Evolutionary conservation across 2,113 vertebrate species (phyloP).

Genomic region (Zosterops japonicus): DNA sequence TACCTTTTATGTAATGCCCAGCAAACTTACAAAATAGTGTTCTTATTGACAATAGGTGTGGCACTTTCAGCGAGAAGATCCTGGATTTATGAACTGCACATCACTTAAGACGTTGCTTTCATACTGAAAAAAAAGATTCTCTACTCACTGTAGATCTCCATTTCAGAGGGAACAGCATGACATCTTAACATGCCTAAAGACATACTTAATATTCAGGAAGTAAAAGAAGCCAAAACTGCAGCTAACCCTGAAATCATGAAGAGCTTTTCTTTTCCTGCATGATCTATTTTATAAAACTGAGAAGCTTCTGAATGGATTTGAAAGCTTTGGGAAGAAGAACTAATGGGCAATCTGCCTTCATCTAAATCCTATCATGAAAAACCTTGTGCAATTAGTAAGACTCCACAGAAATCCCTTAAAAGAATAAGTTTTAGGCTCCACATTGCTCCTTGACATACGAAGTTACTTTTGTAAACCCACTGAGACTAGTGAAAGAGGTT

Average conservation of each 20-base stretch:
- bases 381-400: not conserved
- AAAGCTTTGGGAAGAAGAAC: not conserved
- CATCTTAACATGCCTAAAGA: not conserved
- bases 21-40: not conserved
- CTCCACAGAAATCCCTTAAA: not conserved
- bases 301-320: not conserved
- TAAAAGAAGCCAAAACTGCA: not conserved
- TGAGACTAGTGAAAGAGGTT: not conserved
- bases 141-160: not conserved
- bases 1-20: not conserved
- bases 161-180: not conserved
- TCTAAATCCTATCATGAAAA: not conserved
- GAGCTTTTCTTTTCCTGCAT: not conserved
- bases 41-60: not conserved
- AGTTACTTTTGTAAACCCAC: not conserved
- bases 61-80: not conserved
- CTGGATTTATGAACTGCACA: not conserved
- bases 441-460: not conserved
- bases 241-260: not conserved
- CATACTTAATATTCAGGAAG: not conserved
- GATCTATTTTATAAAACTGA: not conserved
- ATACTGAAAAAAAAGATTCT: not conserved
- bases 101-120: not conserved
- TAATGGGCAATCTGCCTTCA: not conserved
- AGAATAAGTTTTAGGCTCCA: not conserved